phyloP scores from a whole-genome alignment of 2,797 vertebrate species.

The Tokudaia muenninki region DNA sequence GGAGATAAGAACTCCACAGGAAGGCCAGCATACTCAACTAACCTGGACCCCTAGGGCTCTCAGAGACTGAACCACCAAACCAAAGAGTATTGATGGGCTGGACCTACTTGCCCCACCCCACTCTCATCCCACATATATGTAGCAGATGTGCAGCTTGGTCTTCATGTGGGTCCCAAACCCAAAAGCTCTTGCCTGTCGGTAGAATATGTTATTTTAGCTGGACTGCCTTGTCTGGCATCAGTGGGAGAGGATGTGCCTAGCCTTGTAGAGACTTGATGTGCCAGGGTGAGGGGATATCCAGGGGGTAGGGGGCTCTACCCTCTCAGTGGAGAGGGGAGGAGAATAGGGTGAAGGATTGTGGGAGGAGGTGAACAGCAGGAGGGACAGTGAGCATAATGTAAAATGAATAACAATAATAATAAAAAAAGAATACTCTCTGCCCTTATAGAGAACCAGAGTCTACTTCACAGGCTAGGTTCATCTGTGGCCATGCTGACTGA shows the following conservation, averaged over 20 bases:
- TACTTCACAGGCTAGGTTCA: rapidly evolving
- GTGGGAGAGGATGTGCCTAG: neutral
- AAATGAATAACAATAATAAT: neutral
- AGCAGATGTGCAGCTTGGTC: neutral
- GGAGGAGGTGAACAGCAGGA: neutral
- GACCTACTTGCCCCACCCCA: neutral
- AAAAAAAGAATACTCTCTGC: neutral
- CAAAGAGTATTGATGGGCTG: too few species aligned
- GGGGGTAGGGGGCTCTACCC: neutral
- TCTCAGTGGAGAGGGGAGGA: neutral
- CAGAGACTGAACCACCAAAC: too few species aligned
- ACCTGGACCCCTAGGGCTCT: too few species aligned
- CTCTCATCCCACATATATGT: neutral
- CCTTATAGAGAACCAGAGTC: neutral
- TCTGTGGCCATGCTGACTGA: neutral
- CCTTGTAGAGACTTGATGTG: neutral
- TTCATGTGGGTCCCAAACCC: neutral
- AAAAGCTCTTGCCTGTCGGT: neutral
- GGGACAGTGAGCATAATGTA: neutral
- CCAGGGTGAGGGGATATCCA: neutral
- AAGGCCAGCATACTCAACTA: too few species aligned
- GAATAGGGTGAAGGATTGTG: neutral
- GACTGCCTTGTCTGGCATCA: neutral
- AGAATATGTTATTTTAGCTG: neutral
- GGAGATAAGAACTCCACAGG: too few species aligned